Evolutionary conservation across 2,888 invertebrate genomes (phyloP), one percentile per base, ranked within the genome.

Genomic region (Barypeithes pellucidus): DNA sequence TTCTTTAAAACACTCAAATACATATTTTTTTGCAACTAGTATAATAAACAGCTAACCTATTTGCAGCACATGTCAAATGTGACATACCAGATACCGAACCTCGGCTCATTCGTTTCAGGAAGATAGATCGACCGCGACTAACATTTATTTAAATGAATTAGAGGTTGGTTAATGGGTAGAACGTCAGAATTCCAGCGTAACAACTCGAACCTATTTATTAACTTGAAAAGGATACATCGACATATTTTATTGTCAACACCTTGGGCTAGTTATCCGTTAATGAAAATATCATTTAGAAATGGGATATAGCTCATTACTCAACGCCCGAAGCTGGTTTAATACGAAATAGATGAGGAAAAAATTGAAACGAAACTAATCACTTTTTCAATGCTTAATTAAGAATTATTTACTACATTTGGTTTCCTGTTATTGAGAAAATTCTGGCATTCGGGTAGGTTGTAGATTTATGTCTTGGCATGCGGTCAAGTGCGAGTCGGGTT

Each of bases 241-340:
- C 54, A 57, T 57, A 57, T 57, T 57, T 57, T 57, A 57, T 57
- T 57, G 54, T 57, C 54, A 57, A 57, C 54, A 57, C 54, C 54
- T 57, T 57, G 54, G 54, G 54, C 54, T 57, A 57, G 54, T 18
- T 57, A 57, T 33, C 54, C 54, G 33, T 57, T 57, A 57, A 57
- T 57, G 54, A 57, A 57, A 57, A 57, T 57, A 57, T 57, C 54
- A 57, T 57, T 57, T 57, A 57, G 54, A 57, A 57, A 57, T 57
- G 33, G 54, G 16, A 57, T 57, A 57, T 11, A 57, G 33, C 33
- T 33, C 33, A 57, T 57, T 57, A 57, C 14, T 57, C 14, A 16
- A 33, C 33, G 54, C 33, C 54, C 18, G 11, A 8, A 33, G 54
- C 54, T 16, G 16, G 54, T 57, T 57, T 33, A 14, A 18, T 50